Evolutionary conservation across 2,113 vertebrate genomes (phyloP).

Genomic region (Pipra filicauda): DNA sequence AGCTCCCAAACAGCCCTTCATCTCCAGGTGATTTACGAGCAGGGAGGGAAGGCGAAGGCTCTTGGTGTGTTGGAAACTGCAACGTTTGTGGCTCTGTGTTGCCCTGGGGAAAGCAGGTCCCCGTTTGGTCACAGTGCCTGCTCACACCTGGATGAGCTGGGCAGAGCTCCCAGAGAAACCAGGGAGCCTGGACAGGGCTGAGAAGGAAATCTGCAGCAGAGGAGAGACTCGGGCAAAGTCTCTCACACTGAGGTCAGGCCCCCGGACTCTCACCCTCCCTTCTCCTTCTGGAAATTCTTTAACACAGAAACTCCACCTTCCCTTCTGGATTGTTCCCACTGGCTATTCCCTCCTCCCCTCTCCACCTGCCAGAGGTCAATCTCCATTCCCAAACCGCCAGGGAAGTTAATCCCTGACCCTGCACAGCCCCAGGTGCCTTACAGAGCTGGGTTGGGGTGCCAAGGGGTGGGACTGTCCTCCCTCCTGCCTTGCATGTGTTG

Average conservation of each 20-base stretch:
- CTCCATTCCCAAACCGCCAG: neutral
- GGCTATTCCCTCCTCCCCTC: neutral
- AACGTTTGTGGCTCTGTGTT: neutral
- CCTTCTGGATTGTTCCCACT: neutral
- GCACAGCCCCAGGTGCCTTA: rapidly evolving
- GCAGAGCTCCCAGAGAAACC: neutral
- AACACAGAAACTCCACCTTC: neutral
- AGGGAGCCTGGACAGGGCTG: neutral
- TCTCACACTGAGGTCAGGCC: rapidly evolving
- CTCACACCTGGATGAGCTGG: neutral
- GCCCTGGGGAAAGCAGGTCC: neutral
- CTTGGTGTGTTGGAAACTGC: neutral
- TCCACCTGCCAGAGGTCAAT: neutral
- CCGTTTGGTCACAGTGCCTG: rapidly evolving
- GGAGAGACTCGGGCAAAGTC: neutral
- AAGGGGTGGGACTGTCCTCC: neutral
- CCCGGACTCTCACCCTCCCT: neutral
- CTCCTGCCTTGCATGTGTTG: neutral
- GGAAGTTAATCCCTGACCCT: neutral
- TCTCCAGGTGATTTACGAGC: neutral
- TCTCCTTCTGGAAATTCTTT: neutral
- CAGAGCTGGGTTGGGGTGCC: neutral
- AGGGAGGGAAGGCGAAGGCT: neutral
- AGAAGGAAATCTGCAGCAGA: neutral
- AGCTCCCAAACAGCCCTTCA: neutral